Evolutionary conservation across 1,140 invertebrate species (phyloP).

Genomic region (Acromyrmex echinatior): DNA sequence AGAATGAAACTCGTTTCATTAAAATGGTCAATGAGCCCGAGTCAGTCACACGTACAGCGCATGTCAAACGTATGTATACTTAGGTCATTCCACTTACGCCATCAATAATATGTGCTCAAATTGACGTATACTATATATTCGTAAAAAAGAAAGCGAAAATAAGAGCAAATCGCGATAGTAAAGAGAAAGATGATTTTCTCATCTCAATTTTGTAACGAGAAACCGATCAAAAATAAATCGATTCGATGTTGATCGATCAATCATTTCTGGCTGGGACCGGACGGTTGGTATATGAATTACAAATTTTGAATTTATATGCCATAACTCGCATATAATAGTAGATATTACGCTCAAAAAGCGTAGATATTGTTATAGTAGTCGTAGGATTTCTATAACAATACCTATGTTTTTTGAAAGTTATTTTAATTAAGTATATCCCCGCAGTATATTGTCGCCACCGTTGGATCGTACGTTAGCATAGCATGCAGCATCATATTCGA

Average conservation of each 20-base stretch:
- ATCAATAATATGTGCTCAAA: slow-evolving; percentile 2
- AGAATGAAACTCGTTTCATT: slow-evolving; percentile 32
- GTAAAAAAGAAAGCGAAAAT: background rate
- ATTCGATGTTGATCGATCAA: too few species aligned
- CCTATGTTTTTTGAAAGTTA: background rate
- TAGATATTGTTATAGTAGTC: too few species aligned
- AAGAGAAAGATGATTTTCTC: background rate
- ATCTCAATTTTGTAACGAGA: background rate
- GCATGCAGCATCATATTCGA: background rate
- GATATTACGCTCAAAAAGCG: too few species aligned
- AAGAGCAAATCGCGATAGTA: background rate
- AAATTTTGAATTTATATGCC: background rate
- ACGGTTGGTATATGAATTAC: background rate
- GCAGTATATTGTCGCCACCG: background rate
- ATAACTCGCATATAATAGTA: too few species aligned
- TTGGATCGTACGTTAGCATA: background rate
- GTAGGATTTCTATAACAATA: background rate
- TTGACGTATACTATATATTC: background rate
- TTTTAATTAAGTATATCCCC: background rate
- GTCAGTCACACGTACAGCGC: background rate
- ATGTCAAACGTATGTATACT: background rate
- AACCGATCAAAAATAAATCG: too few species aligned
- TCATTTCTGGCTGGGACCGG: too few species aligned
- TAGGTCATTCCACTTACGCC: background rate
- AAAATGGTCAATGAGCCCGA: slow-evolving; percentile 10